Evolutionary conservation across 1,140 invertebrate genomes (phyloP), one percentile per base, ranked within the genome.

Genomic region (Theocolax elegans): DNA sequence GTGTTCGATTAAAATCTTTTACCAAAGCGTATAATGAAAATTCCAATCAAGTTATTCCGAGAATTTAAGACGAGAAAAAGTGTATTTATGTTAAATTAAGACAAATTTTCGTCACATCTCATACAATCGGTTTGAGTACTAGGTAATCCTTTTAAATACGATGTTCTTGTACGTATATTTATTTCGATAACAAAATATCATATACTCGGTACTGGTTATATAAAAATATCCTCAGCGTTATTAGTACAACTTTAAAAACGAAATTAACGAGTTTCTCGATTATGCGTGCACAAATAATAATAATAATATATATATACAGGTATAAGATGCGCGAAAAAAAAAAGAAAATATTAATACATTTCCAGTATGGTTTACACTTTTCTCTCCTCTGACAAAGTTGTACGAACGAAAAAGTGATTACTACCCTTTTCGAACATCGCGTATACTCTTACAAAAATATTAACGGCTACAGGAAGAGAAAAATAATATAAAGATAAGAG

Each of bases 171-270:
- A 42, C 56, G 42, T 60, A 64, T 67, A 69, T 77, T 82, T n/a
- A n/a, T n/a, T n/a, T n/a, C 74, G 75, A 78, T 82, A 80, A 79
- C 80, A 83, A 80, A 82, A 84, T 84, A 85, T 79, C 81, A 84
- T n/a, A 84, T 85, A 84, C 78, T 84, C 79, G 78, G 58, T 81
- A 77, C 77, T 79, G 75, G 78, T 85, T n/a, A n/a, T 84, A 84
- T 78, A 84, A 85, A 84, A 85, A 84, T 83, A 85, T 83, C 71
- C 73, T 79, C 78, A 80, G 76, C 76, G 81, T 83, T 84, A 53
- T 35, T 77, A 81, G 83, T 80, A 84, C 83, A 85, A 82, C 81
- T 82, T 77, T 73, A n/a, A n/a, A n/a, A n/a, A n/a, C 79, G 77
- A 74, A 78, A 71, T 69, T 77, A 58, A 58, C 6, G 25, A 65